phyloP scores from a whole-genome alignment of 2,797 vertebrate species.

The Myotis pilosus region DNA sequence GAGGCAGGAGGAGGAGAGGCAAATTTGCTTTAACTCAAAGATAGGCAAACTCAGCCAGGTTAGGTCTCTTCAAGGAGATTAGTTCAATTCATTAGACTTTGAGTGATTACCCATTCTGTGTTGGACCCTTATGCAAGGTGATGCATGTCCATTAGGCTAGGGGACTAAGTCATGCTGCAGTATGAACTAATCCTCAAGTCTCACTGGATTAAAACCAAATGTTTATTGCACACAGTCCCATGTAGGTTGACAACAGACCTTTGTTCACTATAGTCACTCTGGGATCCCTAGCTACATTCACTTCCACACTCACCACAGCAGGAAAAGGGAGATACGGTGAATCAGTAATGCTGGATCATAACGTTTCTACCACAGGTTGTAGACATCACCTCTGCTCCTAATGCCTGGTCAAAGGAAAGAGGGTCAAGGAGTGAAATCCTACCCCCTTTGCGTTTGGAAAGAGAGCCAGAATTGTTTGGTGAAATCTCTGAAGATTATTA shows the following conservation, averaged over 20 bases:
- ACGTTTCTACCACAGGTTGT: background rate
- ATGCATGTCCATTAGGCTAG: background rate
- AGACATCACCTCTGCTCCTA: background rate
- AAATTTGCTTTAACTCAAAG: constrained; percentile 28
- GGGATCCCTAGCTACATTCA: background rate
- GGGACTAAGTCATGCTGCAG: background rate
- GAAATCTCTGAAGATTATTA: background rate
- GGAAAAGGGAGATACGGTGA: background rate
- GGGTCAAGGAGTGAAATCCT: background rate
- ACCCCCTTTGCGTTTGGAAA: background rate
- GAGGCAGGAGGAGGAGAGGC: background rate
- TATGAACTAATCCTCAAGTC: background rate
- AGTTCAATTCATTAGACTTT: background rate
- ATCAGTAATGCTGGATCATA: background rate
- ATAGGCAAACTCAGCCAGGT: background rate
- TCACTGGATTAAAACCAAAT: background rate
- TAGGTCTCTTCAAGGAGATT: background rate
- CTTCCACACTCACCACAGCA: background rate
- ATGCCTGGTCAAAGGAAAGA: background rate
- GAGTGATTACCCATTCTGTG: background rate
- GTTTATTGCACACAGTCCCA: background rate
- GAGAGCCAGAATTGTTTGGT: background rate
- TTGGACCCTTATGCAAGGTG: background rate
- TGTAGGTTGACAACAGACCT: background rate
- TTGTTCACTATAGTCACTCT: background rate